A percentile compares a stretch with the other conserved stretches of the same genome.
Conservation (phyloP, 2,113 vertebrate genomes). For the Phrynosoma blainvillii region DNA sequence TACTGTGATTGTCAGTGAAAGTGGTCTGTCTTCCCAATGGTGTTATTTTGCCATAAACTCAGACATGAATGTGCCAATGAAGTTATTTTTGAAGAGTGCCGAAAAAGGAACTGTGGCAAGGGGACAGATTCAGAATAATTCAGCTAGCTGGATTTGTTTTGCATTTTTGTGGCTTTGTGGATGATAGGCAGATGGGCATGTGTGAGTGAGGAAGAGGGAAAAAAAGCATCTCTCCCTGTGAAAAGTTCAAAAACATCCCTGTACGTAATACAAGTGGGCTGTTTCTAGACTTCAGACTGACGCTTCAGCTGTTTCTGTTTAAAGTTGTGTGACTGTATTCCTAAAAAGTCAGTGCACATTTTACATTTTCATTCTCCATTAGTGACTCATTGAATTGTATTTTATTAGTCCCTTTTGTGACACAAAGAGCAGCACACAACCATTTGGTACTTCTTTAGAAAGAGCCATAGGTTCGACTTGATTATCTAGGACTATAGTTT, state of each 20-base stretch:
- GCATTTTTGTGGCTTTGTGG: constrained; percentile 19
- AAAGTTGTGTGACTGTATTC: constrained; percentile 10
- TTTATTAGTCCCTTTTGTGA: background rate
- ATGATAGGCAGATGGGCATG: constrained; percentile 4
- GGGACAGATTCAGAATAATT: background rate
- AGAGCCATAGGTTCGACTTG: background rate
- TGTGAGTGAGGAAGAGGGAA: constrained; percentile 48
- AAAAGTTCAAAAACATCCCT: constrained; percentile 38
- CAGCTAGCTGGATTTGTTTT: constrained; percentile 42
- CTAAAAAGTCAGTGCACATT: constrained; percentile 4
- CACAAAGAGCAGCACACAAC: constrained; percentile 16
- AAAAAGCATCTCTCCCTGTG: constrained; percentile 38
- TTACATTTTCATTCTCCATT: constrained; percentile 34
- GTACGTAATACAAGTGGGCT: constrained; percentile 40
- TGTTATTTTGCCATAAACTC: constrained; percentile 11
- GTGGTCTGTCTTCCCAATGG: background rate
- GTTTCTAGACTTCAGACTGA: constrained; percentile 19
- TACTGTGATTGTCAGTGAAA: background rate
- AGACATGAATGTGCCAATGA: constrained; percentile 2
- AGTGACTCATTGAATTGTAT: background rate
- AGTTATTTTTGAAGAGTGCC: constrained; percentile 14
- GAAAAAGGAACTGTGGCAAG: constrained; percentile 18
- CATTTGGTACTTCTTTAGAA: constrained; percentile 27
- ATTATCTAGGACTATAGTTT: constrained; percentile 10
- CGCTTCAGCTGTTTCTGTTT: constrained; percentile 30